Conservation (phyloP, 1,140 invertebrate species). For the Papilio polyxenes region DNA sequence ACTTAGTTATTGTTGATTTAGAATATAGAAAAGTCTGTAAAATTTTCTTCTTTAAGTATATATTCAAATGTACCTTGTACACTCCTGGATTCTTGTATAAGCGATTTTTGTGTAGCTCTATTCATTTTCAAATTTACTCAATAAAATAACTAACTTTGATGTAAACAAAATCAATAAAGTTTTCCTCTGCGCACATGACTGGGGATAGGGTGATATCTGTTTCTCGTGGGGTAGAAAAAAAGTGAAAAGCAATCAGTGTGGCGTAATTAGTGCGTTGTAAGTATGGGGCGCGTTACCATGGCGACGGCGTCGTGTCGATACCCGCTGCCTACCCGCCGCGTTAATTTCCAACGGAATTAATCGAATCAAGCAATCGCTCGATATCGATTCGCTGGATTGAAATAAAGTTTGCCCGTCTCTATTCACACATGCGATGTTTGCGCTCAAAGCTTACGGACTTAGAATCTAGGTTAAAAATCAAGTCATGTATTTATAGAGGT, state of each 20-base stretch:
- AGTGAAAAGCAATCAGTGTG: constrained; percentile 80
- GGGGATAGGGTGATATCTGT: constrained; percentile 72
- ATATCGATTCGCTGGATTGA: constrained; percentile 70
- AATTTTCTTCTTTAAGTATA: background rate
- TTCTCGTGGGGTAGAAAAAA: constrained; percentile 78
- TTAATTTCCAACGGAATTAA: constrained; percentile 79
- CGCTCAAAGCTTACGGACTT: constrained; percentile 39
- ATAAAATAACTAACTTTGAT: background rate
- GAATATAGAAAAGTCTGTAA: background rate
- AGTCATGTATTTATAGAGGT: constrained; percentile 40
- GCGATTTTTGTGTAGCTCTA: background rate
- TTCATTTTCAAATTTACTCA: background rate
- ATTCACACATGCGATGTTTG: constrained; percentile 40
- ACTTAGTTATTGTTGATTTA: background rate
- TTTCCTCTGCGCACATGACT: constrained; percentile 55
- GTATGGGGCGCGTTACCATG: constrained; percentile 78
- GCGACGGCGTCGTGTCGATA: constrained; percentile 71
- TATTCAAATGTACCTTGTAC: background rate
- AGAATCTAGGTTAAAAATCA: constrained; percentile 40
- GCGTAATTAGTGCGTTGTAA: constrained; percentile 79
- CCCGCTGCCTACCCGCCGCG: constrained; percentile 72
- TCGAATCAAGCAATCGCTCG: constrained; percentile 70
- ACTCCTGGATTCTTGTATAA: background rate
- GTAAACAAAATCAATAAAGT: constrained; percentile 59
- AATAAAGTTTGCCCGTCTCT: constrained; percentile 47